Base-by-base conservation (phyloP, 2,888 invertebrate species). In the Hofmannophila pseudospretella region DNA sequence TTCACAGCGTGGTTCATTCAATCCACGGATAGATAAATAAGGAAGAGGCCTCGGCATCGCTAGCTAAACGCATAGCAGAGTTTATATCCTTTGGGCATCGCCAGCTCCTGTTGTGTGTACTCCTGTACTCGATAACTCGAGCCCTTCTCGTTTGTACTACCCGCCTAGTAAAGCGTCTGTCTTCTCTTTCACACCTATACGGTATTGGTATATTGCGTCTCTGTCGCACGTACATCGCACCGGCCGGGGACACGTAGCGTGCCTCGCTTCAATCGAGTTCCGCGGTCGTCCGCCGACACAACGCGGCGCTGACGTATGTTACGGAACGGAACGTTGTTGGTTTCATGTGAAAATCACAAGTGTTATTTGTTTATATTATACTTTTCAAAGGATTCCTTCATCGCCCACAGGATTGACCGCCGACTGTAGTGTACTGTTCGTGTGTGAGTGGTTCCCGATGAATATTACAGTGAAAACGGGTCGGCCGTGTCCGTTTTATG, bases 311-410 rank as follows among this genome's bases (percentile, higher is more conserved):
- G 82, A 80, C 79, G 81, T 80, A 68, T 77, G 67, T 70, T 75
- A 70, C 71, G 72, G n/a, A n/a, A n/a, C 67, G 68, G 55, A 68
- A 69, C 63, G 49, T 69, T 31, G 71, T 69, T 30, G 71, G 69
- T 73, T 79, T 72, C 71, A 62, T 72, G 68, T 70, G 71, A 64
- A 76, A 81, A 78, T 72, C 65, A 68, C 64, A 61, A 73, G 63
- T 79, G 75, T 77, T 82, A 82, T 81, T 81, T 82, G 78, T 84
- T 84, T 84, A 78, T 79, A 78, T 84, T 84, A 78, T 79, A 78
- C 67, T 71, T 53, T 51, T 51, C 63, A 57, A 67, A 65, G 73
- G 76, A 76, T 80, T 75, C 65, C 60, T 59, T 59, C 65, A 67
- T 58, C 62, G 62, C 54, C 58, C 52, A 54, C 55, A 66, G 72